Evolutionary conservation across 2,888 invertebrate genomes (phyloP).

Genomic region (Automeris io): DNA sequence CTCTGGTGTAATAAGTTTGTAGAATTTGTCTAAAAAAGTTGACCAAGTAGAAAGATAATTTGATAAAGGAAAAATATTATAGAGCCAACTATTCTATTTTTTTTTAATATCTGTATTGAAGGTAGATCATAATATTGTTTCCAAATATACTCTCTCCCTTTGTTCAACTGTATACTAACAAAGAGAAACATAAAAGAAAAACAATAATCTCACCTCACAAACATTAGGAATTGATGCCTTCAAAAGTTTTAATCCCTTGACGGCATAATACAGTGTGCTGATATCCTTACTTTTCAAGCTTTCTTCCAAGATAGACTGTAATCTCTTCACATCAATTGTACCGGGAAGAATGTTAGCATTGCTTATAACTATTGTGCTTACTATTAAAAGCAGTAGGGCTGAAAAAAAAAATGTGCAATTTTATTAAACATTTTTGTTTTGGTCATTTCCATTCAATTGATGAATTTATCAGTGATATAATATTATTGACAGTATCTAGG

Average conservation of each 20-base stretch:
- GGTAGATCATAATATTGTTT: no score
- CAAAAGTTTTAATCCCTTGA: conserved; percentile 82
- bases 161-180: no score
- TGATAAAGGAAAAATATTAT: no score
- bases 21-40: no score
- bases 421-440: conserved; percentile 4
- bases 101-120: no score
- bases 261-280: conserved; percentile 82
- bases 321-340: conserved; percentile 54
- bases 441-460: no score
- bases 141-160: no score
- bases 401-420: conserved; percentile 21
- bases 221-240: conserved; percentile 78
- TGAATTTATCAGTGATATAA: no score
- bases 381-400: conserved; percentile 36
- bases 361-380: conserved; percentile 41
- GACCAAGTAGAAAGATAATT: no score
- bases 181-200: no score
- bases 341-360: conserved; percentile 52
- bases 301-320: conserved; percentile 59
- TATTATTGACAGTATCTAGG: conserved; percentile 1
- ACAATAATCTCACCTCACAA: conserved; percentile 73
- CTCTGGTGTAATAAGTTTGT: no score
- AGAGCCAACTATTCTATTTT: no score
- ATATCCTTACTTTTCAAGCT: conserved; percentile 78